phyloP scores from a whole-genome alignment of 2,888 invertebrate genomes.

The Clivina fossor region DNA sequence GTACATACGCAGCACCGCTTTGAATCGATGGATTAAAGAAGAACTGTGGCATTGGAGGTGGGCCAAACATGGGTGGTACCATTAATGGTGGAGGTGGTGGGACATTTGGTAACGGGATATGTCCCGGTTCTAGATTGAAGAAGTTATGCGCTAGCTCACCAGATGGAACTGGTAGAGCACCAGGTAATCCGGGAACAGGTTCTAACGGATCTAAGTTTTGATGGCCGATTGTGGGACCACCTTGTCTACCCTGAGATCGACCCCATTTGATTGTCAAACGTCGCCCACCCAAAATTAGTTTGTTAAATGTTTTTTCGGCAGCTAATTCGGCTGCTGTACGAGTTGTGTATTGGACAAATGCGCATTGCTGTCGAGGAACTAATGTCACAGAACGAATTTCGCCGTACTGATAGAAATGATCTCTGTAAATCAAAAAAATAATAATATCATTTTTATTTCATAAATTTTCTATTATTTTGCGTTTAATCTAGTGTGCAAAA shows the following conservation, averaged over 20 bases:
- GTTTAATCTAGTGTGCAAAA: too few species aligned
- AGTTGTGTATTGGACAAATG: conserved; percentile 95
- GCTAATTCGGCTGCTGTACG: conserved; percentile 89
- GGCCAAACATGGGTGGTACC: conserved; percentile 64
- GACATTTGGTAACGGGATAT: conserved; percentile 53
- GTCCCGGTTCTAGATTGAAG: conserved; percentile 63
- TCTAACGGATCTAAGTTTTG: conserved; percentile 62
- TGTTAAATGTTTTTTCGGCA: conserved; percentile 94
- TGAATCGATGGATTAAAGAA: conserved; percentile 52
- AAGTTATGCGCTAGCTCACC: conserved; percentile 67
- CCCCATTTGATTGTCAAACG: conserved; percentile 99
- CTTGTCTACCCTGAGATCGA: conserved; percentile 81
- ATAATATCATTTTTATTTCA: background rate
- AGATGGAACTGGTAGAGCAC: conserved; percentile 65
- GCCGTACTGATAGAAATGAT: conserved; percentile 98
- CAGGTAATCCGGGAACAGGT: conserved; percentile 78
- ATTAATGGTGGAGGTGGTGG: conserved; percentile 54
- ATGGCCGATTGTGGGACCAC: conserved; percentile 55
- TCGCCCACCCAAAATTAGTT: conserved; percentile 78
- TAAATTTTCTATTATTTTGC: background rate
- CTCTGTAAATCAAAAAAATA: conserved; percentile 57
- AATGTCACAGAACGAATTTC: conserved; percentile 93
- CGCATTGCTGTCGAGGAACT: conserved; percentile 92
- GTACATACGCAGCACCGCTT: conserved; percentile 46
- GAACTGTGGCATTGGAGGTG: conserved; percentile 60